These are phyloP conservation scores for Antheraea assamensis DNA, from an alignment of 2,888 invertebrate species.

Conservation along the genomic window DNA sequence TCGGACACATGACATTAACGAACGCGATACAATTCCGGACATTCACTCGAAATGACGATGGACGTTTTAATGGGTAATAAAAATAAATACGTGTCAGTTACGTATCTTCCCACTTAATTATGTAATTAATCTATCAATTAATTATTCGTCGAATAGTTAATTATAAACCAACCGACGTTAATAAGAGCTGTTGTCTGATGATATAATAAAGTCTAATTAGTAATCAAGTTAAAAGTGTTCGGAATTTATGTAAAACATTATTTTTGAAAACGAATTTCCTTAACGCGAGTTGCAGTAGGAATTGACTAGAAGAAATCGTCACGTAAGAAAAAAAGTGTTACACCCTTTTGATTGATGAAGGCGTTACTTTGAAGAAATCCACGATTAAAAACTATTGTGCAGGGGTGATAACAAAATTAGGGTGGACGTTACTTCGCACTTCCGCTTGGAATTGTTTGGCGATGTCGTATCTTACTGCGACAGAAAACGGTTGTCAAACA, in stretches of 20 bases:
- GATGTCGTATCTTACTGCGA: too few species aligned
- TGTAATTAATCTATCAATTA: not conserved
- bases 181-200: not conserved
- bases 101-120: constrained; percentile 2
- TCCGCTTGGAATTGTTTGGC: too few species aligned
- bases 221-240: not conserved
- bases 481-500: too few species aligned
- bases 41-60: not conserved
- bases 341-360: too few species aligned
- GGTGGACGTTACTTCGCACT: too few species aligned
- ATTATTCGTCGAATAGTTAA: constrained; percentile 1
- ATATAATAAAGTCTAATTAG: not conserved
- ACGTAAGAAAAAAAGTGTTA: too few species aligned
- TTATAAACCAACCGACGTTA: not conserved
- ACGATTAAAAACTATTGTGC: too few species aligned
- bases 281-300: too few species aligned
- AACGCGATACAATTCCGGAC: not conserved
- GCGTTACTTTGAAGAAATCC: too few species aligned
- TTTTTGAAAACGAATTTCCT: too few species aligned
- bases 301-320: too few species aligned
- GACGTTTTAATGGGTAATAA: not conserved
- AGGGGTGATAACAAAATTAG: too few species aligned
- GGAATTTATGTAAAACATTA: not conserved
- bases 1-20: not conserved
- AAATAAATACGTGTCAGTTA: constrained; percentile 1